phyloP scores from a whole-genome alignment of 2,888 invertebrate genomes.

The Schizotus pectinicornis region DNA sequence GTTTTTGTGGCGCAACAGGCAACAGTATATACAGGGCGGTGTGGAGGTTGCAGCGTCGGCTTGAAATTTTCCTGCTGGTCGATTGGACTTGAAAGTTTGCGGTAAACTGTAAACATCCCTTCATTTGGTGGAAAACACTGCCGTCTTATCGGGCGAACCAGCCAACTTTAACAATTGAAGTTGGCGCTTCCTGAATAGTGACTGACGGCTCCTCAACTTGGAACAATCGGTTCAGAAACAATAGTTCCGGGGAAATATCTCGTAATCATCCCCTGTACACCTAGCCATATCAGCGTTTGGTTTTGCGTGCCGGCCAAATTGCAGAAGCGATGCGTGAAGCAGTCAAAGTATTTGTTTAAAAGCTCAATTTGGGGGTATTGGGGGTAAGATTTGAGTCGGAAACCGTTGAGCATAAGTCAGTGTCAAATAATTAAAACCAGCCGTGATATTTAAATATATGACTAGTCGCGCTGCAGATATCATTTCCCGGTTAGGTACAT shows the following conservation, averaged over 20 bases:
- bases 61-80: not conserved
- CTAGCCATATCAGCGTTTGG: not conserved
- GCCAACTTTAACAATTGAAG: slow-evolving; percentile 29
- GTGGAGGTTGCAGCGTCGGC: slow-evolving; percentile 3
- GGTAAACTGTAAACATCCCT: slow-evolving; percentile 14
- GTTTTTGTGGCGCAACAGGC: not conserved
- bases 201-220: slow-evolving; percentile 26
- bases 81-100: not conserved
- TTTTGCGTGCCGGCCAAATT: not conserved
- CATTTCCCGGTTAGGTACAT: slow-evolving; percentile 41
- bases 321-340: not conserved
- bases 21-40: slow-evolving; percentile 8
- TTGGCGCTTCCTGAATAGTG: slow-evolving; percentile 28
- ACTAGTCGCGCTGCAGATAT: slow-evolving; percentile 39
- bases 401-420: slow-evolving; percentile 32
- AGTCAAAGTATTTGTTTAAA: not conserved
- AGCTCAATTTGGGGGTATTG: not conserved
- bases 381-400: slow-evolving; percentile 13
- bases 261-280: slow-evolving; percentile 13
- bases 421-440: slow-evolving; percentile 38
- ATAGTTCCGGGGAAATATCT: slow-evolving; percentile 17
- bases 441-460: slow-evolving; percentile 38
- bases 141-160: slow-evolving; percentile 27
- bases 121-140: slow-evolving; percentile 21
- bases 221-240: slow-evolving; percentile 28